phyloP scores from a whole-genome alignment of 2,888 invertebrate species.

The Acholoe squamosa region DNA sequence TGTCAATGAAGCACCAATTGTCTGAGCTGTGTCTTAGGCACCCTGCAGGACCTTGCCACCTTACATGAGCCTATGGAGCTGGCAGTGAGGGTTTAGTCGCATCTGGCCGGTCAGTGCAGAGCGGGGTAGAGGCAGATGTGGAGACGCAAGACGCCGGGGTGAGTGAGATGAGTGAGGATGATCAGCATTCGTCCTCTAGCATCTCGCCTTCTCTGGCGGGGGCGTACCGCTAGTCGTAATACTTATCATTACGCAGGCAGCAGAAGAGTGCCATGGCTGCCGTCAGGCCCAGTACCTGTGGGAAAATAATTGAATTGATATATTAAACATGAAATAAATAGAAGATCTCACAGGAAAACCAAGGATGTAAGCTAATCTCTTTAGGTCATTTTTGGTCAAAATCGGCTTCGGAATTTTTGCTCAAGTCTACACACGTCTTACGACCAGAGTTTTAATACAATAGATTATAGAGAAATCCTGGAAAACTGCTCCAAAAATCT shows the following conservation, averaged over 20 bases:
- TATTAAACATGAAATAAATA: background rate
- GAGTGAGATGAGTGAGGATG: constrained; percentile 37
- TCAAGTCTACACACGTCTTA: too few relatives aligned
- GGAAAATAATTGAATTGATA: background rate
- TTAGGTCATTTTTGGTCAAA: too few relatives aligned
- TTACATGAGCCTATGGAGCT: background rate
- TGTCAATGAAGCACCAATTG: background rate
- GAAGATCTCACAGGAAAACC: too few relatives aligned
- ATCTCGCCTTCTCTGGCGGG: constrained; percentile 60
- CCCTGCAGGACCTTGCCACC: background rate
- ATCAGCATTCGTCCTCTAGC: constrained; percentile 59
- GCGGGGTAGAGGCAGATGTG: background rate
- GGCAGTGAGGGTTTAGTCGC: background rate
- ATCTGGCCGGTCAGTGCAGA: background rate
- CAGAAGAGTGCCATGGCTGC: constrained; percentile 72
- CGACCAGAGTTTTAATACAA: too few relatives aligned
- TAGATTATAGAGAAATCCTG: too few relatives aligned
- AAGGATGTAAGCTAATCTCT: too few relatives aligned
- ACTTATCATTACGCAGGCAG: constrained; percentile 71
- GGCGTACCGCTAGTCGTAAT: constrained; percentile 67
- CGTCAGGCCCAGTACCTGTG: constrained; percentile 70
- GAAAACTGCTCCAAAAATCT: too few relatives aligned
- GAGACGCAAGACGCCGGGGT: constrained; percentile 32
- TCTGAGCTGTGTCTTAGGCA: background rate
- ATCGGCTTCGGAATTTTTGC: too few relatives aligned